Evolutionary conservation across 2,797 vertebrate genomes (phyloP).

Genomic region (Aeoliscus strigatus): DNA sequence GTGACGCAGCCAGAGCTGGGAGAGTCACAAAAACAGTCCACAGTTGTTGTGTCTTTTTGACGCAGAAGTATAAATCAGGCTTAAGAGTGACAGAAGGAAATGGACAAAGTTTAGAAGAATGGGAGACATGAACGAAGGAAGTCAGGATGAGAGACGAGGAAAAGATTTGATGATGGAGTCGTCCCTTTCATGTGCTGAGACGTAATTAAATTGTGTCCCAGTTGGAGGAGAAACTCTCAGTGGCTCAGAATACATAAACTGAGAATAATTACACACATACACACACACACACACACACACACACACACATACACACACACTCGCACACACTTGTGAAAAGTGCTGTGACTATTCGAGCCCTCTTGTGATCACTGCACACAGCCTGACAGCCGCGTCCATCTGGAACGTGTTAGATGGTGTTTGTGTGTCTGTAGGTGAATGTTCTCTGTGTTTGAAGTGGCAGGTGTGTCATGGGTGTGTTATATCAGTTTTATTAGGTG

Average conservation of each 20-base stretch:
- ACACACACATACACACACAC: too few species aligned
- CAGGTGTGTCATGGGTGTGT: constrained; percentile 67
- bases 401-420: constrained; percentile 46
- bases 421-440: constrained; percentile 10
- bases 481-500: constrained; percentile 63
- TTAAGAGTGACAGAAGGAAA: too few species aligned
- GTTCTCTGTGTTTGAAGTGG: constrained; percentile 67
- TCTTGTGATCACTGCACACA: constrained; percentile 13
- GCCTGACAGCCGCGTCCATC: constrained; percentile 39
- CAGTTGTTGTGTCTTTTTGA: too few species aligned
- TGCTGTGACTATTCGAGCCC: constrained; percentile 7
- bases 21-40: too few species aligned
- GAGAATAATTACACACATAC: constrained; percentile 25
- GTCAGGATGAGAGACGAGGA: too few species aligned
- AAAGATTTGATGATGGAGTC: too few species aligned
- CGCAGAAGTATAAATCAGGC: too few species aligned
- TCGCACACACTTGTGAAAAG: constrained; percentile 6
- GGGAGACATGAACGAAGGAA: too few species aligned
- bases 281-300: constrained; percentile 7
- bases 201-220: too few species aligned
- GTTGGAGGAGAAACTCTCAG: constrained; percentile 11
- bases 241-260: constrained; percentile 22
- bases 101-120: too few species aligned
- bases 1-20: too few species aligned
- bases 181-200: too few species aligned